Percentiles rank a stretch among this genome's conserved stretches.
These are phyloP conservation scores for Pristionchus mayeri DNA, from an alignment of 2,888 invertebrate species.

Conservation along the genomic window DNA sequence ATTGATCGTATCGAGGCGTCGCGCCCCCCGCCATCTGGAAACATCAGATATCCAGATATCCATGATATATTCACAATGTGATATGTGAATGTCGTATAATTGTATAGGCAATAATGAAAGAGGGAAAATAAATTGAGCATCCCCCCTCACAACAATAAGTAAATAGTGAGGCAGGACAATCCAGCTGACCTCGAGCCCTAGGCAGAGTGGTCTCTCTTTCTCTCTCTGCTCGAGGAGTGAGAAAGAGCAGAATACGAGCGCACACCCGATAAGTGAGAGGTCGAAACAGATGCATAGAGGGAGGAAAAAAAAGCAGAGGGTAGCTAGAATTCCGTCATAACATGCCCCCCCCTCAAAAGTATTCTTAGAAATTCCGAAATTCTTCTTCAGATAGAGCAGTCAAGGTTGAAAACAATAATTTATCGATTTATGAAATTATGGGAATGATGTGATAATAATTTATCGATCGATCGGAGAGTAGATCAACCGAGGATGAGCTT, in stretches of 20 bases:
- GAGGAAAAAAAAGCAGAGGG: background rate
- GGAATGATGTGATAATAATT: slow-evolving; percentile 3
- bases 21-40: background rate
- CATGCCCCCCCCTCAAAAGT: background rate
- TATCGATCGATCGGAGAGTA: background rate
- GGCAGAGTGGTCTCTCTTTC: too few species aligned
- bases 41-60: too few species aligned
- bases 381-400: background rate
- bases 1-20: slow-evolving; percentile 79
- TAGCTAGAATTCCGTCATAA: too few species aligned
- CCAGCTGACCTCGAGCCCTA: background rate
- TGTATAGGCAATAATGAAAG: too few species aligned
- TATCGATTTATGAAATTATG: slow-evolving; percentile 11
- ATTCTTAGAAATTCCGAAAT: background rate
- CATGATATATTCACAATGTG: too few species aligned
- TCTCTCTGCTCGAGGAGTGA: too few species aligned
- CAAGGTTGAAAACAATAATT: slow-evolving; percentile 16
- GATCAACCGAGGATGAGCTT: slow-evolving; percentile 89
- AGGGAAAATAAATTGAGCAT: background rate
- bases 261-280: background rate
- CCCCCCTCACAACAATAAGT: background rate
- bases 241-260: background rate
- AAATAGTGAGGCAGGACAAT: background rate
- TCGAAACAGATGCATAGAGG: background rate
- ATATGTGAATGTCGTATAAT: too few species aligned